These are phyloP conservation scores for Cydia amplana DNA, from an alignment of 1,140 invertebrate species.

Conservation along the genomic window DNA sequence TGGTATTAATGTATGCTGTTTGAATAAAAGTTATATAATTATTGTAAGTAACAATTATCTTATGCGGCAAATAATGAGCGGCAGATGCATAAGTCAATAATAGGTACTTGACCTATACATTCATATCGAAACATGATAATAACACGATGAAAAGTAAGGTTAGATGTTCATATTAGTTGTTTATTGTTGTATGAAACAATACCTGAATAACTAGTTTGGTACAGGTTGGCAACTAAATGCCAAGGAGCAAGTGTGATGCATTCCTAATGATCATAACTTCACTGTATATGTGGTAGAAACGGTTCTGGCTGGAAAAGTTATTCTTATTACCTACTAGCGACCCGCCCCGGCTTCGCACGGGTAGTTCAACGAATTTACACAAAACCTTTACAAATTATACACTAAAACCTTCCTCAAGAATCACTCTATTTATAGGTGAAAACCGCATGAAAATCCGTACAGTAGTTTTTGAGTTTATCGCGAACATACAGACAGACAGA, in stretches of 20 bases:
- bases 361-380: no score
- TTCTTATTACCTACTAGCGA: no score
- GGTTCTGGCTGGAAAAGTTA: no score
- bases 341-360: no score
- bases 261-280: not conserved
- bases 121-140: not conserved
- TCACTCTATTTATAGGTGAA: no score
- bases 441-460: no score
- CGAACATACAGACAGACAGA: no score
- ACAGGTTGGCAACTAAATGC: slow-evolving; percentile 13
- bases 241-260: not conserved
- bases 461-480: no score
- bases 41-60: not conserved
- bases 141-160: slow-evolving; percentile 10
- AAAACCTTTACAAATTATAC: no score
- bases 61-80: not conserved
- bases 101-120: slow-evolving; percentile 11
- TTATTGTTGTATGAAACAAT: slow-evolving; percentile 11
- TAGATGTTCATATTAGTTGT: not conserved
- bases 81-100: slow-evolving; percentile 22
- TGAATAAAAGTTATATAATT: not conserved
- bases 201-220: slow-evolving; percentile 23
- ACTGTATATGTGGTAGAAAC: not conserved
- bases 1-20: not conserved
- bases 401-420: no score